Evolutionary conservation across 2,113 vertebrate genomes (phyloP).

Genomic region (Toxotes jaculatrix): DNA sequence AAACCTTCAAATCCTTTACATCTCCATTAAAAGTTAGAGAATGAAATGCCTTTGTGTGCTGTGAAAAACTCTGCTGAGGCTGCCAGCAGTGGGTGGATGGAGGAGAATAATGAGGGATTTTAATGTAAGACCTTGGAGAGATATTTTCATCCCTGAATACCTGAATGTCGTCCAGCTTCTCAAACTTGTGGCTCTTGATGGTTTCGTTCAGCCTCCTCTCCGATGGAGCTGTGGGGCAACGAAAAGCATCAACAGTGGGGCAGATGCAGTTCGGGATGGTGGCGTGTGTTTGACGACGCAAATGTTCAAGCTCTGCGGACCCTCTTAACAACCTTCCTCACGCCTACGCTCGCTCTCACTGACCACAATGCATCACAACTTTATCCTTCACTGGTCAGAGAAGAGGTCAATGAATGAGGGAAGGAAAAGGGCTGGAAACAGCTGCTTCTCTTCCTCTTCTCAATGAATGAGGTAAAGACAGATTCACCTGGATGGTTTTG

Average conservation of each 20-base stretch:
- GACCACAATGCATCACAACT: background rate
- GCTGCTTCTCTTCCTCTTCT: constrained; percentile 8
- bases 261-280: background rate
- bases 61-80: constrained; percentile 23
- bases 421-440: constrained; percentile 3
- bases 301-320: background rate
- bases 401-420: constrained; percentile 10
- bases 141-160: constrained; percentile 68
- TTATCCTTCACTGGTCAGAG: constrained; percentile 1
- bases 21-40: constrained; percentile 11
- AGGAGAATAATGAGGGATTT: constrained; percentile 11
- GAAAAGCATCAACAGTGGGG: background rate
- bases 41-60: constrained; percentile 14
- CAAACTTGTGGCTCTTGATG: constrained; percentile 79
- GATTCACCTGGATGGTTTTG: background rate
- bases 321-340: background rate
- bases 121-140: constrained; percentile 24
- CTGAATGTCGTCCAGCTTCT: constrained; percentile 89
- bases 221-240: constrained; percentile 74
- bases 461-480: background rate
- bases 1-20: constrained; percentile 17
- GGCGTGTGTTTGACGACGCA: background rate
- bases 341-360: background rate
- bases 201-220: constrained; percentile 78
- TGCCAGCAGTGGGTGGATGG: background rate